Conservation (phyloP, 2,113 vertebrate genomes). For the Eubucco bourcierii region DNA sequence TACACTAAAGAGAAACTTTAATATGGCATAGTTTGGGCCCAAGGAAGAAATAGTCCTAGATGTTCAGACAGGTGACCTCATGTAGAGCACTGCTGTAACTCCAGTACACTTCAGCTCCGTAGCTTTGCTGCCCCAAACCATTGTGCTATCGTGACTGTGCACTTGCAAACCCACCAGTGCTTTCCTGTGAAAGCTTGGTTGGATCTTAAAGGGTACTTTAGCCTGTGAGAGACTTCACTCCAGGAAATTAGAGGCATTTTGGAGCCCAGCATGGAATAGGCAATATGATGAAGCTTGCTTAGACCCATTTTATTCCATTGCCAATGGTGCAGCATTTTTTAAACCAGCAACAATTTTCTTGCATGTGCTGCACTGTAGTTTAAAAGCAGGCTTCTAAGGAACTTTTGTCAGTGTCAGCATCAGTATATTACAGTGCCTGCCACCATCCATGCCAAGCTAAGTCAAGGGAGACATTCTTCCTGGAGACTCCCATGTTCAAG, state of each 20-base stretch:
- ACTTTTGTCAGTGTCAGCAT: not conserved
- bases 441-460: not conserved
- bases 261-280: not conserved
- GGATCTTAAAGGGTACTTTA: not conserved
- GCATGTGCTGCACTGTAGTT: not conserved
- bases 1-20: not conserved
- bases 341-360: not conserved
- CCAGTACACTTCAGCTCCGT: not conserved
- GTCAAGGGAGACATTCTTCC: not conserved
- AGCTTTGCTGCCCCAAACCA: not conserved
- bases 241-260: not conserved
- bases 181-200: not conserved
- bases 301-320: not conserved
- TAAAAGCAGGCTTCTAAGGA: not conserved
- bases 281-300: not conserved
- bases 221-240: rapidly evolving
- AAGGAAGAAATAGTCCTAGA: not conserved
- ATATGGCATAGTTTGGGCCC: not conserved
- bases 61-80: not conserved
- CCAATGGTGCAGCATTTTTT: not conserved
- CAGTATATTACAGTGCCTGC: not conserved
- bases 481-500: not conserved
- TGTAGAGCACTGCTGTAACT: not conserved
- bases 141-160: rapidly evolving
- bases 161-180: not conserved